Base-by-base conservation (phyloP, 2,888 invertebrate species). In the Thereva nobilitata region DNA sequence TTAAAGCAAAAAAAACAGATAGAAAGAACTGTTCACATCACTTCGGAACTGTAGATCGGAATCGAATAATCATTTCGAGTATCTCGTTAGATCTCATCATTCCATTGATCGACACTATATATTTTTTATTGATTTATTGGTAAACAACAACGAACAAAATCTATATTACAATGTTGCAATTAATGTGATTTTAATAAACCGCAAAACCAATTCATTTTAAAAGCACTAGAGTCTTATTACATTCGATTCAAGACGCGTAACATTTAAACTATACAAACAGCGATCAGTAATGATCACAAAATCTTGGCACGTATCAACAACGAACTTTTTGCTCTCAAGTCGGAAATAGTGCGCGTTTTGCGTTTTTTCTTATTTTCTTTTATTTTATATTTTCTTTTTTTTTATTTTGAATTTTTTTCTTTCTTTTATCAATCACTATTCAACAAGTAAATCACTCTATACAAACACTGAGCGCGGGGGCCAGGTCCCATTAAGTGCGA, bases 331-430 rank as follows among this genome's bases (percentile, higher is more conserved):
- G 35, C 35, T 56, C 57, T 66, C 50, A 56, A 55, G 52, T 66
- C 66, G 66, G 66, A 66, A 66, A 52, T 66, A 57, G 66, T 52
- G 52, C 57, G 66, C 57, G 52, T 57, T 49, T 57, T 66, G 66
- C 56, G 52, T 56, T 66, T 50, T n/a, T 6, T 47, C 12, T 47
- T 8, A 5, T 8, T 47, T 47, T 47, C 6, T n/a, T 5, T 8
- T 5, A 9, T 47, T n/a, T n/a, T 47, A 5, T 47, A 5, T 47
- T 9, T 12, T n/a, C 12, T 2, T 47, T 47, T 9, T n/a, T 12
- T 47, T 47, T n/a, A 5, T 10, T 47, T 12, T 23, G 23, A 23
- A 23, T 23, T 23, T 23, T 23, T 23, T 23, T 23, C 23, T 23
- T 23, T 23, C 23, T 23, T 23, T 23, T n/a, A n/a, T 23, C 23